These are phyloP conservation scores for Dipus sagitta DNA, from an alignment of 2,797 vertebrate genomes.

Conservation along the genomic window DNA sequence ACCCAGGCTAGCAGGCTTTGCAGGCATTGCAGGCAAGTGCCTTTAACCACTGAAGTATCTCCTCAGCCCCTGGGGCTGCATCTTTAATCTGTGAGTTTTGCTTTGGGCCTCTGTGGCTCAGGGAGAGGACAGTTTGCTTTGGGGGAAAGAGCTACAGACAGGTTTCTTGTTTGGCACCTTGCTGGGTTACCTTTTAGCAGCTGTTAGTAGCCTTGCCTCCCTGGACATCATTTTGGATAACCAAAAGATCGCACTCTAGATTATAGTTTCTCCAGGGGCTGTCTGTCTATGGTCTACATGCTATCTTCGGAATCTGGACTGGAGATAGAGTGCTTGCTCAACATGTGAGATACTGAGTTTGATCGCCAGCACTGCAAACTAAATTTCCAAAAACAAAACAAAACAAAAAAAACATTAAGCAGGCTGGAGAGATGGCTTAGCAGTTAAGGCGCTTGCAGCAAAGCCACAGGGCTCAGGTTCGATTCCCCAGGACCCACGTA, in stretches of 20 bases:
- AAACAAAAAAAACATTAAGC: too few relatives aligned
- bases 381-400: not conserved
- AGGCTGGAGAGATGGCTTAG: too few relatives aligned
- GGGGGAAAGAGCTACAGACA: not conserved
- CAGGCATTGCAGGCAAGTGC: too few relatives aligned
- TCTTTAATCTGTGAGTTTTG: constrained; percentile 28
- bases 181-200: constrained; percentile 52
- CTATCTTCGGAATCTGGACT: not conserved
- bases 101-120: constrained; percentile 23
- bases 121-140: not conserved
- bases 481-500: too few relatives aligned
- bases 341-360: not conserved
- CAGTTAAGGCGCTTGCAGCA: too few relatives aligned
- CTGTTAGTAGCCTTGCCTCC: not conserved
- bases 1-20: too few relatives aligned
- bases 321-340: not conserved
- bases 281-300: not conserved
- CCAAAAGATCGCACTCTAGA: not conserved
- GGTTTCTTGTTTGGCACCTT: not conserved
- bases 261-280: not conserved
- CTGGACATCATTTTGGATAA: not conserved
- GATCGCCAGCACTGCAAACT: not conserved
- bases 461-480: too few relatives aligned
- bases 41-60: not conserved
- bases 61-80: not conserved